A percentile compares a stretch with the other conserved stretches of the same genome.
phyloP scores from a whole-genome alignment of 2,797 vertebrate species.

The Malacoraja senta region DNA sequence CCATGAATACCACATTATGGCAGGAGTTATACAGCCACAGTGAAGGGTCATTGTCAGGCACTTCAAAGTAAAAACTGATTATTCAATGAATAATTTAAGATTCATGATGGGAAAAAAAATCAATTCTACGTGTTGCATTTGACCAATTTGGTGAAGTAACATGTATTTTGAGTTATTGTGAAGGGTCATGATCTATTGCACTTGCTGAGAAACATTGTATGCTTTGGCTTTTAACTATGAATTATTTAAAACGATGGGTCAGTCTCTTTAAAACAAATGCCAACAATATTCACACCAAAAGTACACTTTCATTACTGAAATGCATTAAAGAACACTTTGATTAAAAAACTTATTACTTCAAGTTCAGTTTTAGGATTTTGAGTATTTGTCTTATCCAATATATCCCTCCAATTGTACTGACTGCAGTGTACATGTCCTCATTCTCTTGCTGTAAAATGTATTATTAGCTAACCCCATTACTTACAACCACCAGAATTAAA shows the following conservation, averaged over 20 bases:
- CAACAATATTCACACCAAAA: too few species aligned
- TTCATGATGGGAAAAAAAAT: background rate
- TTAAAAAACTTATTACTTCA: background rate
- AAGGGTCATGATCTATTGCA: background rate
- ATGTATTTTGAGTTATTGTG: background rate
- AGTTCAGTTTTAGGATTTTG: background rate
- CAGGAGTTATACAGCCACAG: background rate
- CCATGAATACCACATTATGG: background rate
- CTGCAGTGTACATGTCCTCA: too few species aligned
- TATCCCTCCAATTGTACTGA: background rate
- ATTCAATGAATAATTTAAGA: background rate
- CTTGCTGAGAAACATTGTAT: too few species aligned
- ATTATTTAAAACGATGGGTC: too few species aligned
- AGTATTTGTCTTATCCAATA: too few species aligned
- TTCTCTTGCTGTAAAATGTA: background rate
- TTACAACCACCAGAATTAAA: background rate
- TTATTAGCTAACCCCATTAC: background rate
- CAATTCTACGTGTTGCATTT: background rate
- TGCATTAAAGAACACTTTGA: background rate
- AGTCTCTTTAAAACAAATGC: background rate
- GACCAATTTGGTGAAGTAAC: background rate
- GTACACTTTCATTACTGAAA: background rate
- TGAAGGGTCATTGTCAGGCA: conserved; percentile 16
- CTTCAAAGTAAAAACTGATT: background rate
- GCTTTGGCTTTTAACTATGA: too few species aligned